A percentile compares a stretch with the other conserved stretches of the same genome.
Evolutionary conservation across 2,797 vertebrate genomes (phyloP).

Genomic region (Galagoides demidoff): DNA sequence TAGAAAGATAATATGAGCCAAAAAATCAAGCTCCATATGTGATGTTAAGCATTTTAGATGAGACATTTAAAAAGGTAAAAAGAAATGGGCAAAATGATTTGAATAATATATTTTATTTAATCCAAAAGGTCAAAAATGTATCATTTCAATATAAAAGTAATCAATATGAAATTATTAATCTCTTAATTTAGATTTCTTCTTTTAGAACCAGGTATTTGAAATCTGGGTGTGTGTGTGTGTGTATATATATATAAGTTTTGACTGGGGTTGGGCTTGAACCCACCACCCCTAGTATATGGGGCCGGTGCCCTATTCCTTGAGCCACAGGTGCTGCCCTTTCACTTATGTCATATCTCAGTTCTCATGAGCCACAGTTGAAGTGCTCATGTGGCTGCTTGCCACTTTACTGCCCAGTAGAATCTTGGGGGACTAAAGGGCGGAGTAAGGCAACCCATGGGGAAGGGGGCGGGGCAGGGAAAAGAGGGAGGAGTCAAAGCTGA

Average conservation of each 20-base stretch:
- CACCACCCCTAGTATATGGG: too few species aligned
- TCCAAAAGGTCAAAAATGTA: background rate
- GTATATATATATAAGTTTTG: background rate
- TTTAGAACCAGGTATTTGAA: background rate
- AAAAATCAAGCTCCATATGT: background rate
- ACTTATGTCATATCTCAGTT: background rate
- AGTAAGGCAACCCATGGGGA: background rate
- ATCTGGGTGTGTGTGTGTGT: background rate
- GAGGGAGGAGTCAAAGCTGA: too few species aligned
- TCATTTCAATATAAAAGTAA: background rate
- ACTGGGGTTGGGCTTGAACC: too few species aligned
- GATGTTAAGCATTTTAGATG: background rate
- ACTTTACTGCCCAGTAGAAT: background rate
- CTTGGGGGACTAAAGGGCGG: background rate
- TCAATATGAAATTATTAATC: background rate
- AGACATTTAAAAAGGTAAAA: background rate
- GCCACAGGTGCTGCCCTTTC: background rate
- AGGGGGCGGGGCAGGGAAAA: background rate
- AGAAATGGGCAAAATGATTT: background rate
- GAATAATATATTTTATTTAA: background rate
- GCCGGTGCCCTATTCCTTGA: too few species aligned
- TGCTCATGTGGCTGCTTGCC: background rate
- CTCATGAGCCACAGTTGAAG: background rate
- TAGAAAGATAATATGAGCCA: background rate
- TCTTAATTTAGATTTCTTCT: background rate